phyloP scores from a whole-genome alignment of 1,140 invertebrate genomes.

The Cepaea nemoralis region DNA sequence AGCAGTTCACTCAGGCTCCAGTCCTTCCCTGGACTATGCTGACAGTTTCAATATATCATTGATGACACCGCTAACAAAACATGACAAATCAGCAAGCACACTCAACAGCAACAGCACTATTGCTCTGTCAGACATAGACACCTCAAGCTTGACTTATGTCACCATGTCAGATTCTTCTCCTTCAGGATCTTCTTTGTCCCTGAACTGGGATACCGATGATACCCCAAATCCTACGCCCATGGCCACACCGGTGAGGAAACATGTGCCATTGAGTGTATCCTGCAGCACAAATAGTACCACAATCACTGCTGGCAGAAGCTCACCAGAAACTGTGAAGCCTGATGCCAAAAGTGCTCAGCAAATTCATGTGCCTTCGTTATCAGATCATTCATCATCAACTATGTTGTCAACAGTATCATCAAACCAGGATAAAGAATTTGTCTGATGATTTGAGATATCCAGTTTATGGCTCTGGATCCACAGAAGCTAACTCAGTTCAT shows the following conservation, averaged over 20 bases:
- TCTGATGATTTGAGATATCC: not conserved
- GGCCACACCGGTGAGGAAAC: slow-evolving; percentile 32
- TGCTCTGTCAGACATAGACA: slow-evolving; percentile 48
- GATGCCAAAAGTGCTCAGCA: not conserved
- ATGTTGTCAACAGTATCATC: not conserved
- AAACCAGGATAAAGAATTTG: not conserved
- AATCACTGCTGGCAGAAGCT: not conserved
- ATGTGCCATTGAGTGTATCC: not conserved
- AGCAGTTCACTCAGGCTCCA: slow-evolving; percentile 2
- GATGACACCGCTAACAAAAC: not conserved
- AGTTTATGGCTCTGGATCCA: not conserved
- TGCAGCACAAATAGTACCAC: not conserved
- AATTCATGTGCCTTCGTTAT: not conserved
- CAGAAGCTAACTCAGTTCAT: not conserved
- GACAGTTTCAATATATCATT: slow-evolving; percentile 18
- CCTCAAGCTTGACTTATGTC: slow-evolving; percentile 56
- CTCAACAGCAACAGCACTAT: slow-evolving; percentile 46
- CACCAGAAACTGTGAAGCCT: not conserved
- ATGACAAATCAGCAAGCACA: slow-evolving; percentile 40
- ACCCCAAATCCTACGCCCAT: slow-evolving; percentile 36
- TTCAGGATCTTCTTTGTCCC: slow-evolving; percentile 40
- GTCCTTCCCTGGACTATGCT: slow-evolving; percentile 30
- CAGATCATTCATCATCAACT: not conserved
- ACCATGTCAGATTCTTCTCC: slow-evolving; percentile 52
- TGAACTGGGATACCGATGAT: slow-evolving; percentile 35